These are phyloP conservation scores for Lysiphlebus fabarum DNA, from an alignment of 1,140 invertebrate species.

Conservation along the genomic window DNA sequence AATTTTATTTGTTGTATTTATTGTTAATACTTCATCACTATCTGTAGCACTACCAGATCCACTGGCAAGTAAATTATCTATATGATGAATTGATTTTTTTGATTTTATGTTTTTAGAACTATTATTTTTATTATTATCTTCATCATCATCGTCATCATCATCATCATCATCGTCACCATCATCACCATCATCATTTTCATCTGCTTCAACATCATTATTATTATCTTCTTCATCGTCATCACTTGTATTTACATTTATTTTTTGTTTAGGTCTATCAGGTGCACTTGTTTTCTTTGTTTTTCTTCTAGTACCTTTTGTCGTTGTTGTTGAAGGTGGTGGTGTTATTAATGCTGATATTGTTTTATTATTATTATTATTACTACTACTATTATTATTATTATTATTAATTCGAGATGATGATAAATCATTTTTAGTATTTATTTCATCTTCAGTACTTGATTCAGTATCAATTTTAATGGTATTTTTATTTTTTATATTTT, in stretches of 20 bases:
- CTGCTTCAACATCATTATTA: conserved; percentile 35
- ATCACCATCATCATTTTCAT: conserved; percentile 25
- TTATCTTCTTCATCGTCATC: conserved; percentile 39
- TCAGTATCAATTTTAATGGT: conserved; percentile 39
- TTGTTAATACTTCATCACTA: conserved; percentile 71
- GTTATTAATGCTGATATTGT: conserved; percentile 5
- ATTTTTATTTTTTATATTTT: conserved; percentile 8
- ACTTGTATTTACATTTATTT: not conserved
- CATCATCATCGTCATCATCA: conserved; percentile 38
- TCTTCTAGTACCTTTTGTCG: conserved; percentile 35
- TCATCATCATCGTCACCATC: conserved; percentile 40
- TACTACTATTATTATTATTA: too few species aligned
- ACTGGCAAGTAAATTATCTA: conserved; percentile 66
- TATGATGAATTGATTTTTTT: conserved; percentile 61
- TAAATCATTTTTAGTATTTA: conserved; percentile 14
- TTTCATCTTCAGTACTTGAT: conserved; percentile 49
- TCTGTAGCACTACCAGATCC: conserved; percentile 61
- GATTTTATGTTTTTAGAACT: conserved; percentile 47
- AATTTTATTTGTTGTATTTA: conserved; percentile 45
- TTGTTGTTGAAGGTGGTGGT: not conserved
- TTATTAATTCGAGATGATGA: not conserved
- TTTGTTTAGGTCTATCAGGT: conserved; percentile 33
- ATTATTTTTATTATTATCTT: conserved; percentile 43
- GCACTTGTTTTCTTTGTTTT: conserved; percentile 45
- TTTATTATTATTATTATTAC: not conserved